A percentile compares a stretch with the other conserved stretches of the same genome.
Evolutionary conservation across 2,888 invertebrate species (phyloP).

Genomic region (Sinelater perroti): DNA sequence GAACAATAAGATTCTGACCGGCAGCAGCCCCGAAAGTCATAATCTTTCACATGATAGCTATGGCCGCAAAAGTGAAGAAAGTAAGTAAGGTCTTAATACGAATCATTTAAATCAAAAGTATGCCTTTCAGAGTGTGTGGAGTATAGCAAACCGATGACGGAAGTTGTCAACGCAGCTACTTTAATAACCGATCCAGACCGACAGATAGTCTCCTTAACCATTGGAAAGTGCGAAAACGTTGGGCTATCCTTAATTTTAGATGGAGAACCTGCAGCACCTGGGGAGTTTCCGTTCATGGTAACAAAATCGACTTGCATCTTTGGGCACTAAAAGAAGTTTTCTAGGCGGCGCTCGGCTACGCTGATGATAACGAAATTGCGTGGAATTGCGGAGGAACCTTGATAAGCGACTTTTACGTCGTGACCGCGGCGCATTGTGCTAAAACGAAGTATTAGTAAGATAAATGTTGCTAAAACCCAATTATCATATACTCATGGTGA

Average conservation of each 20-base stretch:
- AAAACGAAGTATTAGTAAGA: slow-evolving; percentile 50
- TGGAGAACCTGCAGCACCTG: slow-evolving; percentile 63
- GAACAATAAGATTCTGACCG: slow-evolving; percentile 38
- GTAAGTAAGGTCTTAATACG: slow-evolving; percentile 42
- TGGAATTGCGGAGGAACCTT: slow-evolving; percentile 67
- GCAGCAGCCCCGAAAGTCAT: slow-evolving; percentile 33
- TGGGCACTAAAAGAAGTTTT: slow-evolving; percentile 41
- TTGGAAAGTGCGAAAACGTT: slow-evolving; percentile 63
- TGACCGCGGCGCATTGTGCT: slow-evolving; percentile 70
- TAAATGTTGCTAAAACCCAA: background rate
- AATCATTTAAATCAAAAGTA: slow-evolving; percentile 6
- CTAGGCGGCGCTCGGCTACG: slow-evolving; percentile 60
- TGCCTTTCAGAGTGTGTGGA: slow-evolving; percentile 71
- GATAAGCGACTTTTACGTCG: slow-evolving; percentile 63
- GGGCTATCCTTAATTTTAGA: slow-evolving; percentile 67
- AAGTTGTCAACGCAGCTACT: slow-evolving; percentile 64
- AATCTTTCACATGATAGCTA: slow-evolving; percentile 10
- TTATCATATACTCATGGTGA: background rate
- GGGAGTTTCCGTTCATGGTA: slow-evolving; percentile 73
- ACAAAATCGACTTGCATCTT: too few species aligned
- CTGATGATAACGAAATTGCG: slow-evolving; percentile 46
- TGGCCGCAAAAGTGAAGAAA: slow-evolving; percentile 51
- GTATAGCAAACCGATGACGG: slow-evolving; percentile 63
- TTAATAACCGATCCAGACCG: slow-evolving; percentile 63
- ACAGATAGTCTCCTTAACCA: slow-evolving; percentile 60